Conservation (phyloP, 2,113 vertebrate species). For the Hemicordylus capensis region DNA sequence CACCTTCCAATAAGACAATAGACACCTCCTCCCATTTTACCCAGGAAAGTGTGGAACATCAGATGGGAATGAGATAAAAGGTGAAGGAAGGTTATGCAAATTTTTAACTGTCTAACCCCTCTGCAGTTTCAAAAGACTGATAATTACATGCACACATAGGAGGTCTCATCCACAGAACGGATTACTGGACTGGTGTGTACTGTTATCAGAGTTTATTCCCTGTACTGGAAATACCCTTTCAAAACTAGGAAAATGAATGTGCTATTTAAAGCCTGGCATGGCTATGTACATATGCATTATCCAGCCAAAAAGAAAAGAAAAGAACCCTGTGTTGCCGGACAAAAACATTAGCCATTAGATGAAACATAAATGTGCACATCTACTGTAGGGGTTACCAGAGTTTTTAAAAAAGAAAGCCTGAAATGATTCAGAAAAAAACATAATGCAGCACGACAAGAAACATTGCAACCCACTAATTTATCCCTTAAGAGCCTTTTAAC, state of each 20-base stretch:
- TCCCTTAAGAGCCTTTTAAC: too few species aligned
- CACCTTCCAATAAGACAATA: too few species aligned
- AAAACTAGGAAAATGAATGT: not conserved
- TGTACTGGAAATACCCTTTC: not conserved
- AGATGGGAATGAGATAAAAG: not conserved
- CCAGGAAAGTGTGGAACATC: conserved; percentile 28
- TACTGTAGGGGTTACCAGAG: not conserved
- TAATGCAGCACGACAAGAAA: too few species aligned
- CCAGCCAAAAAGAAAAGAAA: not conserved
- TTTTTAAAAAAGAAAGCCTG: not conserved
- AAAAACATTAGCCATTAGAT: not conserved
- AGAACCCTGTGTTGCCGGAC: not conserved
- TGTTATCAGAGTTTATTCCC: not conserved
- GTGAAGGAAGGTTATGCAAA: not conserved
- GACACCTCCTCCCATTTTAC: too few species aligned
- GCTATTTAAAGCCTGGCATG: not conserved
- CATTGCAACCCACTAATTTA: too few species aligned
- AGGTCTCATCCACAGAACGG: not conserved
- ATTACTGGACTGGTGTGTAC: not conserved
- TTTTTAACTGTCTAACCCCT: not conserved
- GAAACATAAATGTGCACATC: not conserved
- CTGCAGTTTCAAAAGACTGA: not conserved
- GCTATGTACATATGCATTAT: not conserved
- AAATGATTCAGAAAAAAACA: not conserved
- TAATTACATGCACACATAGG: not conserved